A percentile compares a stretch with the other conserved stretches of the same genome.
Evolutionary conservation across 2,113 vertebrate species (phyloP).

Genomic region (Numida meleagris): DNA sequence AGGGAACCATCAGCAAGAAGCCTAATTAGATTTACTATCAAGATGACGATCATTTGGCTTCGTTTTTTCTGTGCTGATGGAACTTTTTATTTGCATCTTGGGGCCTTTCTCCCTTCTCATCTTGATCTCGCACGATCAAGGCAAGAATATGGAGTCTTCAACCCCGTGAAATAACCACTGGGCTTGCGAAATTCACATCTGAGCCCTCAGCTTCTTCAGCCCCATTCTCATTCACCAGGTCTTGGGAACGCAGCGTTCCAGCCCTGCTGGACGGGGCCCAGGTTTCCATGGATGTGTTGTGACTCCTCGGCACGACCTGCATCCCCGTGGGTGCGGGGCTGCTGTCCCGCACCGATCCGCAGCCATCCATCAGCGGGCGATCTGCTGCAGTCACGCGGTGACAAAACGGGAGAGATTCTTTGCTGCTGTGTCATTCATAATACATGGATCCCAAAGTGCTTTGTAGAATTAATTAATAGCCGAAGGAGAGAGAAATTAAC

Average conservation of each 20-base stretch:
- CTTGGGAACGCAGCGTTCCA: not conserved
- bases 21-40: not conserved
- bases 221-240: not conserved
- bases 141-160: not conserved
- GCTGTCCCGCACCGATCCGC: not conserved
- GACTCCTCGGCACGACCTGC: not conserved
- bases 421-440: constrained; percentile 42
- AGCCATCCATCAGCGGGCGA: constrained; percentile 15
- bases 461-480: constrained; percentile 58
- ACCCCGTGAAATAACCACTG: not conserved
- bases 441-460: constrained; percentile 39
- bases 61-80: not conserved
- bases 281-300: not conserved
- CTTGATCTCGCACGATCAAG: not conserved
- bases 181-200: not conserved
- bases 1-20: not conserved
- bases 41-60: not conserved
- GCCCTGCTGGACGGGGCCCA: not conserved
- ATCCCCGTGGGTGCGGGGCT: not conserved
- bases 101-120: not conserved
- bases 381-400: not conserved
- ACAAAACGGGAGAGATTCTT: constrained; percentile 35
- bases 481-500: constrained; percentile 23
- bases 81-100: constrained; percentile 4
- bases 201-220: not conserved